Base-by-base conservation (phyloP, 1,140 invertebrate species). In the Sitobion miscanthi region DNA sequence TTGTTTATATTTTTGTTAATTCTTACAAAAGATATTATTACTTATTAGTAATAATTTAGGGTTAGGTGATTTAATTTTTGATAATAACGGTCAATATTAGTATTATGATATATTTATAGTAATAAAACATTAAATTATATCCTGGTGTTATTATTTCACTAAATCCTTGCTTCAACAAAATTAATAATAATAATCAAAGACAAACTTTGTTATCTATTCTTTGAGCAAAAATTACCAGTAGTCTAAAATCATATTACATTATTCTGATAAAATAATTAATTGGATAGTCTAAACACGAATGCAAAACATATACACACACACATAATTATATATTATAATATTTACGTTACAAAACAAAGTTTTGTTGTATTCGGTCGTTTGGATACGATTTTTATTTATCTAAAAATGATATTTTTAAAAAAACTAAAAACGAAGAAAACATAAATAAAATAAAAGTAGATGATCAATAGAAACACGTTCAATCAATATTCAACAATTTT, bases 131-230 rank as follows among this genome's bases (percentile, higher is more conserved):
- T 87, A 47, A 47, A n/a, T 47, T 47, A 87, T 47, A 47, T 14
- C 45, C 30, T 47, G 85, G 85, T 47, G 45, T 47, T 87, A 47
- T 87, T n/a, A 49, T 87, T 87, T 47, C 85, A 47, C 25, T 47
- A 45, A n/a, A 87, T 47, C 25, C 30, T 87, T 30, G 45, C 11
- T 47, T 87, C 25, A n/a, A 17, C 11, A 47, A n/a, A 87, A 47
- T n/a, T 7, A 25, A 11, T 87, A 85, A 17, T 86, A 45, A 25
- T 47, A 87, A 49, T 87, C 85, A 49, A 87, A 87, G 85, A 47
- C 14, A 87, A 87, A 87, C 45, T 30, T 47, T 47, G 25, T 20
- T 87, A 87, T 87, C 85, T 87, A 87, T 87, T 87, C 30, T 87
- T 87, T 87, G 85, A 87, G 85, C 85, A 87, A 87, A 30, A 35